Evolutionary conservation across 1,140 invertebrate species (phyloP), one percentile per base, ranked within the genome.

Genomic region (Paraescarpia echinospica): DNA sequence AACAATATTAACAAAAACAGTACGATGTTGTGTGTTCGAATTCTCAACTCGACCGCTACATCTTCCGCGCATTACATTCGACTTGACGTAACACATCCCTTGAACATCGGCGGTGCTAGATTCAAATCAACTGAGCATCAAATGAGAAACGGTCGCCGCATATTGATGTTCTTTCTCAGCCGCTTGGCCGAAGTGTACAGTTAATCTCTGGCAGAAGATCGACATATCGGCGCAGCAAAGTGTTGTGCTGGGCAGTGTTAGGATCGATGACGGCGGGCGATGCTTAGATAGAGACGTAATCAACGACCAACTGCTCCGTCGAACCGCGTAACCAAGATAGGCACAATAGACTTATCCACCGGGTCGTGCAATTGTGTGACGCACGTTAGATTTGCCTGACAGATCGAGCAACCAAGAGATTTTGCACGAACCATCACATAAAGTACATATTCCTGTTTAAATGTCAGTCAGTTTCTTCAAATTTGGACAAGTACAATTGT

Each of bases 181-280:
- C 34, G 90, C 34, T 35, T 5, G 90, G 35, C 90, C 90, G 90
- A 35, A 22, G 34, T 41, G 14, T 12, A 33, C 34, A 34, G 90
- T 34, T 41, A 27, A 90, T 35, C 35, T 90, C 9, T 90, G 90
- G 18, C 90, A 90, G 34, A 90, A 35, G 90, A 90, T 35, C 90
- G 34, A 90, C 18, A 90, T 31, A 41, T 90, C 14, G 34, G 90
- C 6, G 34, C 34, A 90, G n/a, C 35, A 31, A 41, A 18, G 18
- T 35, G 18, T 90, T 1, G 33, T 90, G 90, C 90, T 0, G n/a
- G 5, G 0, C 14, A 35, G 35, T 34, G 35, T 22, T 41, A 9
- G 34, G 34, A 90, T 90, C 59, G 22, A 77, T 77, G 59, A 18
- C 59, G 14, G 59, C 9, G 22, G 4, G 59, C 59, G 59, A 77